Evolutionary conservation across 2,888 invertebrate genomes (phyloP).

Genomic region (Drosophila merina): DNA sequence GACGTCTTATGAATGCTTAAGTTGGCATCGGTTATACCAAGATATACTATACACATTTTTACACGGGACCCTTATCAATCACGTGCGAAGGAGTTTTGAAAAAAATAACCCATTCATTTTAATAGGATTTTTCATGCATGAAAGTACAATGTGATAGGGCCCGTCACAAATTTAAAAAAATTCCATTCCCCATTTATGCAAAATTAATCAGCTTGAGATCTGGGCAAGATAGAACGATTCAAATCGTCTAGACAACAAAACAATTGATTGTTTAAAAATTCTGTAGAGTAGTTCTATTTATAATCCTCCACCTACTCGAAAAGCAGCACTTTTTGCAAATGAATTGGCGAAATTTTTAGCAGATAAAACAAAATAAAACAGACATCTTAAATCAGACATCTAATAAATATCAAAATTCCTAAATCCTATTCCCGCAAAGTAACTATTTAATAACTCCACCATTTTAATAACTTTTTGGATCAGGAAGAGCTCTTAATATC

Average conservation of each 20-base stretch:
- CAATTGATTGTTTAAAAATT: conserved; percentile 11
- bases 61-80: conserved; percentile 35
- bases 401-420: not conserved
- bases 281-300: not conserved
- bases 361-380: conserved; percentile 3
- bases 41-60: conserved; percentile 16
- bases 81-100: conserved; percentile 1
- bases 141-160: conserved; percentile 20
- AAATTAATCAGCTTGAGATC: conserved; percentile 20
- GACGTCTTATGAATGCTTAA: conserved; percentile 54
- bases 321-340: not conserved
- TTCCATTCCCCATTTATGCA: conserved; percentile 2
- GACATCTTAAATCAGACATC: not conserved
- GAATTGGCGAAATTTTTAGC: not conserved
- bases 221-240: conserved; percentile 3
- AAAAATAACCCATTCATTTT: conserved; percentile 32
- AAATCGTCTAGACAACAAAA: conserved; percentile 19
- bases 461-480: conserved; percentile 11
- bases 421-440: too few relatives aligned
- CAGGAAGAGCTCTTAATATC: not conserved
- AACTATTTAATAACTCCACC: conserved; percentile 21
- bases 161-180: conserved; percentile 22
- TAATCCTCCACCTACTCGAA: not conserved
- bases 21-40: not conserved
- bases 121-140: conserved; percentile 25